Evolutionary conservation across 2,888 invertebrate species (phyloP), one percentile per base, ranked within the genome.

Genomic region (Pegoplata infirma): DNA sequence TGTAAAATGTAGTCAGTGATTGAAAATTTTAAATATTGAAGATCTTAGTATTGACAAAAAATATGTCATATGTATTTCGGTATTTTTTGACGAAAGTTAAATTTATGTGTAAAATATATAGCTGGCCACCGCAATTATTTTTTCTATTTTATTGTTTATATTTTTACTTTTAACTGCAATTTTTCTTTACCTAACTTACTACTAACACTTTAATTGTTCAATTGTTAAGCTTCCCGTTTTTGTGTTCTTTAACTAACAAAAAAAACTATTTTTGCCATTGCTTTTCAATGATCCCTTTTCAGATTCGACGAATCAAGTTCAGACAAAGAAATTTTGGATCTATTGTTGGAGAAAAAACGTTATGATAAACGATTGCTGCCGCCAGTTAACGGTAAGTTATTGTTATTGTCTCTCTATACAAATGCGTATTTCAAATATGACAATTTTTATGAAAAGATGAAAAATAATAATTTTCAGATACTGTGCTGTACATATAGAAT

Each of bases 331-430:
- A 96, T 96, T 90, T 91, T 97, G 91, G 97, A 97, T 92, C 94
- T 96, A 91, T 92, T 97, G 87, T 92, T 97, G 88, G 93, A 94
- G 91, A 94, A 94, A 87, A 94, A 94, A 88, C 94, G 96, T 90
- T 97, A 97, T 91, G 97, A 97, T 92, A 96, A 96, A 92, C 93
- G 97, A 91, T 93, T 97, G 90, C 92, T 96, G 88, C 97, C 97
- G 86, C 96, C 96, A 86, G 96, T 96, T 88, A 94, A 94, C 92
- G 96, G 96, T 96, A 90, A 90, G 90, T 87, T 47, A 40, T 46
- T 49, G 68, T 17, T n/a, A n/a, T n/a, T n/a, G n/a, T n/a, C n/a
- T n/a, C 32, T 44, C 40, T n/a, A 56, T 59, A n/a, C 17, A 12
- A 32, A 36, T 25, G 14, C 40, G 72, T 36, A 63, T 47, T 17